Percentiles rank a stretch among this genome's conserved stretches.
Evolutionary conservation across 2,113 vertebrate species (phyloP).

Genomic region (Platysternon megacephalum): DNA sequence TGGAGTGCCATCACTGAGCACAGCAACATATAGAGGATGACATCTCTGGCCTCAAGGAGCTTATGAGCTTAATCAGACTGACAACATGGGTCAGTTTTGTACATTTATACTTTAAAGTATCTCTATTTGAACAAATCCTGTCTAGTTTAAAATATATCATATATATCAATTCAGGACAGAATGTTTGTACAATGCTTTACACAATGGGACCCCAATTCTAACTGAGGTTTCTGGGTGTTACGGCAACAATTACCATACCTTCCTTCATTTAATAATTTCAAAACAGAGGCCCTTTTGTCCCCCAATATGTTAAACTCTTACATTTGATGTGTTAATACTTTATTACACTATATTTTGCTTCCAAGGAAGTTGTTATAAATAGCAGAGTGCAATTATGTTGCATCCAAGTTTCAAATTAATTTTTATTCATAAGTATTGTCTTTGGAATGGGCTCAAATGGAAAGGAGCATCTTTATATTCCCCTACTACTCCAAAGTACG

Average conservation of each 20-base stretch:
- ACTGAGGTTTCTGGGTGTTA: neutral
- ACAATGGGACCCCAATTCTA: rapidly evolving
- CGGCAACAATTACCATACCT: neutral
- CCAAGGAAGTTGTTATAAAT: neutral
- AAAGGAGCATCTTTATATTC: neutral
- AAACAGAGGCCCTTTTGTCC: neutral
- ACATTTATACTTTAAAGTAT: neutral
- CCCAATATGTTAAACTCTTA: neutral
- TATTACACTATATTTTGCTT: neutral
- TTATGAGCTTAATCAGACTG: conserved; percentile 38
- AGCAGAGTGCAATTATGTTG: neutral
- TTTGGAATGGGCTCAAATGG: neutral
- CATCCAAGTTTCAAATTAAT: neutral
- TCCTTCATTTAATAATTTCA: neutral
- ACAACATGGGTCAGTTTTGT: conserved; percentile 19
- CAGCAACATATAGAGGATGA: neutral
- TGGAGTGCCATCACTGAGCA: conserved; percentile 16
- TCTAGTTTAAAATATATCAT: neutral
- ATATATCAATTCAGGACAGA: neutral
- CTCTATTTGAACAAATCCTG: neutral
- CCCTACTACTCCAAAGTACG: neutral
- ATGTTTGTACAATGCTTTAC: rapidly evolving
- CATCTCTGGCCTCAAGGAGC: conserved; percentile 53
- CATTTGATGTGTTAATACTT: neutral
- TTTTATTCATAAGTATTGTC: neutral